Evolutionary conservation across 2,797 vertebrate species (phyloP), one percentile per base, ranked within the genome.

Genomic region (Arctocebus calabarensis): DNA sequence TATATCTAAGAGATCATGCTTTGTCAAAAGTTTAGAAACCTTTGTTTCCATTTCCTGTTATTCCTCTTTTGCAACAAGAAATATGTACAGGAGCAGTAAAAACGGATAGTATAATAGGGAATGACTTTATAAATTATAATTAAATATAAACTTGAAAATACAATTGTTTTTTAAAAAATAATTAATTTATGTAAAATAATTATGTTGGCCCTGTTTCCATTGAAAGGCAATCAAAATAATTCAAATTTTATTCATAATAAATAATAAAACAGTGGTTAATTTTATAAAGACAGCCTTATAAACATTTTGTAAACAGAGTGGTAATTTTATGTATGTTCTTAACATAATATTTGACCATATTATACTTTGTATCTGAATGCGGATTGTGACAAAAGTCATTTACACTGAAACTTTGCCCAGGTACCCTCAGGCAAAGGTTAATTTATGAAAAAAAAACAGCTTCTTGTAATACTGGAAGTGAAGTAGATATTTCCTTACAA

Each of bases 1-100:
- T 96, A 34, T 64, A 91, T 95, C 71, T 94, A 96, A 79, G 16
- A 97, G 97, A 95, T 95, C 82, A 94, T 59, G 78, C 12, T 22
- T 86, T 89, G 19, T 48, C 85, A 94, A 86, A 97, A 87, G 62
- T 84, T 93, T 61, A 92, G 94, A 94, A 92, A 90, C 87, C 22
- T 88, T 94, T 82, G 88, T 95, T 37, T 27, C 34, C 9, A 37
- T 89, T 94, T 70, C 7, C 92, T 94, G 57, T 43, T 77, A 94
- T 5, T 75, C 57, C 48, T 94, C 29, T 25, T 88, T 86, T 96
- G n/a, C 3, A 97, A 43, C 0, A 81, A 88, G 71, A 88, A 43
- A 43, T 37, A 57, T 68, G 20, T 20, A 11, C 17, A 86, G 40
- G 34, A 70, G 25, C 55, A 43, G 1, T 88, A 68, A 84, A 81